Evolutionary conservation across 35 echinoderm and acorn worm species (phyloP).

Genomic region (Apostichopus parvimensis): DNA sequence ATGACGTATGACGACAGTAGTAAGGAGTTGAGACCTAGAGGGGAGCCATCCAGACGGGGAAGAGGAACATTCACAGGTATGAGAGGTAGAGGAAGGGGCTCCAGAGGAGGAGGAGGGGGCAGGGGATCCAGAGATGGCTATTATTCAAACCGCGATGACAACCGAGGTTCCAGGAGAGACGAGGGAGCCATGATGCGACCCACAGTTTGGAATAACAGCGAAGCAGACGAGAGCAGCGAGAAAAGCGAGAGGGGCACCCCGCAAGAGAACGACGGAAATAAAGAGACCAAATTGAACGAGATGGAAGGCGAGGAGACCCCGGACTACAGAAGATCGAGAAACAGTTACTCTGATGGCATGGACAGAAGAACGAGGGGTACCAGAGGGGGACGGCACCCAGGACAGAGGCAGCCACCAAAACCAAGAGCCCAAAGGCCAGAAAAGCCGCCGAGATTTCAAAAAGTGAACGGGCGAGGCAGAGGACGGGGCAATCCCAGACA

Average conservation of each 20-base stretch:
- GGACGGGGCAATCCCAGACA: constrained; percentile 52
- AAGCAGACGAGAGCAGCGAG: constrained; percentile 58
- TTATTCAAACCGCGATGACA: constrained; percentile 1
- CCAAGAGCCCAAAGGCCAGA: constrained; percentile 67
- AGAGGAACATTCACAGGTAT: constrained; percentile 46
- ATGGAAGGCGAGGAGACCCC: constrained; percentile 21
- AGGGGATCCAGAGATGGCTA: constrained; percentile 2
- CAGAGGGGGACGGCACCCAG: neutral
- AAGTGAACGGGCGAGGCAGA: constrained; percentile 60
- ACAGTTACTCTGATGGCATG: constrained; percentile 36
- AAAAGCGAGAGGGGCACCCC: constrained; percentile 15
- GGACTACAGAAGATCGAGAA: constrained; percentile 26
- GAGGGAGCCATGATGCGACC: constrained; percentile 18
- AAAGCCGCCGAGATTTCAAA: constrained; percentile 90
- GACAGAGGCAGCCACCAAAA: constrained; percentile 10
- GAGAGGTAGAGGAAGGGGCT: constrained; percentile 64
- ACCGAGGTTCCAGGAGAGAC: constrained; percentile 11
- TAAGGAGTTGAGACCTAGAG: constrained; percentile 61
- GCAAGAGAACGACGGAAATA: constrained; percentile 25
- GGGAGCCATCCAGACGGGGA: constrained; percentile 89
- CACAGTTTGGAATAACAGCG: constrained; percentile 46
- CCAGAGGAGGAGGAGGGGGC: constrained; percentile 38
- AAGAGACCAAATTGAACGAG: constrained; percentile 55
- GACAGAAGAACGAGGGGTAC: constrained; percentile 31
- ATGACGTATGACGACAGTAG: constrained; percentile 3